Conservation (phyloP, 2,797 vertebrate genomes). For the Spinibarbus caldwelli region DNA sequence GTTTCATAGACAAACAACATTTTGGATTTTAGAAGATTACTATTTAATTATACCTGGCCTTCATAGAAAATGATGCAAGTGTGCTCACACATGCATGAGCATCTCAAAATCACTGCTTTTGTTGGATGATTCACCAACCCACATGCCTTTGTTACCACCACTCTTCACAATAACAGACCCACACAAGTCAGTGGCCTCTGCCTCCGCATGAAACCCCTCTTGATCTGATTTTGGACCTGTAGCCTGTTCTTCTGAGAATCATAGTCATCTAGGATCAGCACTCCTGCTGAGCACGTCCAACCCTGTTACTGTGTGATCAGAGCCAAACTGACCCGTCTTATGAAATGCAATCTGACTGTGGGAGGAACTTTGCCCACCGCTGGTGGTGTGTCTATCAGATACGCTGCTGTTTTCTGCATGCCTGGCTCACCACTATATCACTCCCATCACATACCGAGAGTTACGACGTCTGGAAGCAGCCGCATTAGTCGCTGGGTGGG, state of each 20-base stretch:
- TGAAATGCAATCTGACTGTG: slow-evolving; percentile 42
- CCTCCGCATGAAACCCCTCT: slow-evolving; percentile 55
- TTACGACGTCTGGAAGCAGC: slow-evolving; percentile 34
- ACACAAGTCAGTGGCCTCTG: slow-evolving; percentile 56
- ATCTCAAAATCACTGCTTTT: slow-evolving; percentile 40
- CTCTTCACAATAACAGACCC: slow-evolving; percentile 52
- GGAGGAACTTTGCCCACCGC: slow-evolving; percentile 29
- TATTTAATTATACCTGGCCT: slow-evolving; percentile 22
- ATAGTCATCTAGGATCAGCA: slow-evolving; percentile 26
- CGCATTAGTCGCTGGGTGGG: slow-evolving; percentile 32
- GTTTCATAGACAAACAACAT: slow-evolving; percentile 4
- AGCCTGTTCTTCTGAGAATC: slow-evolving; percentile 36
- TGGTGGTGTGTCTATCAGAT: slow-evolving; percentile 38
- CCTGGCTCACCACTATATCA: slow-evolving; percentile 37
- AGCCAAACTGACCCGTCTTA: slow-evolving; percentile 13
- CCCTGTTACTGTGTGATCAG: slow-evolving; percentile 33
- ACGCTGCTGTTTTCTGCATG: slow-evolving; percentile 40
- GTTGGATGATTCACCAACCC: slow-evolving; percentile 58
- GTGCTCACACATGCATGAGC: slow-evolving; percentile 36
- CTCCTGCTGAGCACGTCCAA: slow-evolving; percentile 24
- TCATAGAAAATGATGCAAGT: slow-evolving; percentile 12
- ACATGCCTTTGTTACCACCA: slow-evolving; percentile 52
- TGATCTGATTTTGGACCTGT: slow-evolving; percentile 51
- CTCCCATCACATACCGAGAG: slow-evolving; percentile 37
- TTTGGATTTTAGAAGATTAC: slow-evolving; percentile 18